Conservation (phyloP, 2,888 invertebrate species). For the Tetranychus piercei region DNA sequence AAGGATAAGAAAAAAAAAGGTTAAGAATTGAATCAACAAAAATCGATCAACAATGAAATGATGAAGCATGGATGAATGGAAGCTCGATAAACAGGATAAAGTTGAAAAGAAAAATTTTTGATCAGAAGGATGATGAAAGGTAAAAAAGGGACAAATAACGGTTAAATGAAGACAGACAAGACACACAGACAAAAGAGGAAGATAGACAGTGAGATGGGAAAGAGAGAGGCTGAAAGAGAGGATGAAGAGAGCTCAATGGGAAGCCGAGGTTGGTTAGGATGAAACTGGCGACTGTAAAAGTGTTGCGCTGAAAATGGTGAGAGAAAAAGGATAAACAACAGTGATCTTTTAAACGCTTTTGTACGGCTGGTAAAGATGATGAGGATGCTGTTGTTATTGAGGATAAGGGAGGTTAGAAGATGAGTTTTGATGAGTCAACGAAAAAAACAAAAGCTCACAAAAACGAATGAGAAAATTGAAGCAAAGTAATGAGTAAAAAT, state of each 20-base stretch:
- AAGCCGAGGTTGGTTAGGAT: not conserved
- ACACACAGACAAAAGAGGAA: not conserved
- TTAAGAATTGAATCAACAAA: not conserved
- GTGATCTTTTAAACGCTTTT: not conserved
- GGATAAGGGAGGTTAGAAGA: not conserved
- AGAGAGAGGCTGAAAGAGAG: not conserved
- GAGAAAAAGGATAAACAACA: not conserved
- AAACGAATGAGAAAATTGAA: not conserved
- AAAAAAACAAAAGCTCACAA: not conserved
- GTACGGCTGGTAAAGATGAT: not conserved
- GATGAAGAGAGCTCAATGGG: not conserved
- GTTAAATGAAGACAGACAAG: not conserved
- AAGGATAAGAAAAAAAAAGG: not conserved
- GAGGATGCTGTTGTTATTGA: not conserved
- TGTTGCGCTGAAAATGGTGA: not conserved
- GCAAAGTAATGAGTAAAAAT: slow-evolving; percentile 1
- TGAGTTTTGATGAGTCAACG: not conserved
- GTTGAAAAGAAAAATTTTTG: not conserved
- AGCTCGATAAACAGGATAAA: not conserved
- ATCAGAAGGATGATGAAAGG: not conserved
- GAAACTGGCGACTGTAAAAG: not conserved
- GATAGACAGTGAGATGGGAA: not conserved
- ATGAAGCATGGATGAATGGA: not conserved
- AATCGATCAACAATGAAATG: not conserved
- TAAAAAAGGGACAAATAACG: not conserved